phyloP scores from a whole-genome alignment of 2,113 vertebrate genomes.

The Nymphicus hollandicus region DNA sequence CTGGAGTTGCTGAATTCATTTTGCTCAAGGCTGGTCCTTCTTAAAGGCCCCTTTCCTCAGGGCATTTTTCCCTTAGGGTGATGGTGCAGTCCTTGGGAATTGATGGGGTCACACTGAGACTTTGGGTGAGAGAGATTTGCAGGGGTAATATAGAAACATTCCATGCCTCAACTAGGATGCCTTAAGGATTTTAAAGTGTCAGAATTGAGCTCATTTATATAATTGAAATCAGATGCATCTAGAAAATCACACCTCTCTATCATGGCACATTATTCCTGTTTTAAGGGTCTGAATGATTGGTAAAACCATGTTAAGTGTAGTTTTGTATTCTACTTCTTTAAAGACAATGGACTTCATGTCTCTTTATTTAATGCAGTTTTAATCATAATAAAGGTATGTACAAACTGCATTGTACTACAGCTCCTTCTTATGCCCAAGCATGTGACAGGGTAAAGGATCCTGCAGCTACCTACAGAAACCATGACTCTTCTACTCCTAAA shows the following conservation, averaged over 20 bases:
- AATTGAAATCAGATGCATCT: conserved; percentile 4
- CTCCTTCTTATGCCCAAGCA: background rate
- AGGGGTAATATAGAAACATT: conserved; percentile 18
- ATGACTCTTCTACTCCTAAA: background rate
- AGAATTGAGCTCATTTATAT: conserved; percentile 22
- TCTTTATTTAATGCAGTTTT: background rate
- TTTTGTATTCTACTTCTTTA: background rate
- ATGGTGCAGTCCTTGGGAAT: conserved; percentile 24
- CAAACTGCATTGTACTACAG: background rate
- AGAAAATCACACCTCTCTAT: background rate
- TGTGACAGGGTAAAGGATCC: background rate
- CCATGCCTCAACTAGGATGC: conserved; percentile 20
- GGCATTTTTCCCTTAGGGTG: conserved; percentile 52
- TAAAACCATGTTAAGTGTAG: background rate
- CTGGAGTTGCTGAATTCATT: conserved; percentile 71
- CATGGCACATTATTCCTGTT: background rate
- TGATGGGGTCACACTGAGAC: background rate
- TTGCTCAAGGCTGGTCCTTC: conserved; percentile 60
- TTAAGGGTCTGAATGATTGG: background rate
- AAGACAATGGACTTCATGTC: background rate
- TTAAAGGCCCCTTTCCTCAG: conserved; percentile 56
- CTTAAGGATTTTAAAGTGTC: conserved; percentile 40
- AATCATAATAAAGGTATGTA: background rate
- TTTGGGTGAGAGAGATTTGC: conserved; percentile 21
- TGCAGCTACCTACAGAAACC: background rate